phyloP scores from a whole-genome alignment of 2,888 invertebrate genomes.

The Nematopogon swammerdamellus region DNA sequence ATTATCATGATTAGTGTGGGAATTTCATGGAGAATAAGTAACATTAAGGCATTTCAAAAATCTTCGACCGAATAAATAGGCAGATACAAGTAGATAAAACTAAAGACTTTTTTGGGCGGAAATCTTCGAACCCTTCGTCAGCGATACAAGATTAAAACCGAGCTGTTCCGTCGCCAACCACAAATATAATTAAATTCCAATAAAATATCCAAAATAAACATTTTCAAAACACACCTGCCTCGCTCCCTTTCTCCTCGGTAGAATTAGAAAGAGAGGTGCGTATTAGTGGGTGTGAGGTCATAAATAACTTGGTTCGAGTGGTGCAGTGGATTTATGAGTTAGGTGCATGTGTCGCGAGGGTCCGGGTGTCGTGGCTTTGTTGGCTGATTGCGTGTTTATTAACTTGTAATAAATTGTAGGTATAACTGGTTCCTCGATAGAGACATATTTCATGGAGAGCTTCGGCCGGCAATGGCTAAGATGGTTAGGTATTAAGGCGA shows the following conservation, averaged over 20 bases:
- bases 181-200: slow-evolving; percentile 41
- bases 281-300: slow-evolving; percentile 29
- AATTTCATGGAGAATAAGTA: too few species aligned
- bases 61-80: too few species aligned
- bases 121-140: too few species aligned
- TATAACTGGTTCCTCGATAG: slow-evolving; percentile 10
- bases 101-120: too few species aligned
- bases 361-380: slow-evolving; percentile 20
- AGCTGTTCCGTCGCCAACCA: slow-evolving; percentile 13
- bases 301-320: slow-evolving; percentile 37
- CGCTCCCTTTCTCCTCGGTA: slow-evolving; percentile 18
- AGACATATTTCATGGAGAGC: background rate
- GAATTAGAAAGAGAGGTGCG: slow-evolving; percentile 20
- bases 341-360: slow-evolving; percentile 29
- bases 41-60: too few species aligned
- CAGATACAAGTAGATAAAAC: too few species aligned
- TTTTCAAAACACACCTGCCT: slow-evolving; percentile 8
- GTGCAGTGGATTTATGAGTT: slow-evolving; percentile 26
- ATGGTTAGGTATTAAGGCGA: too few species aligned
- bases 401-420: slow-evolving; percentile 50
- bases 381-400: slow-evolving; percentile 44
- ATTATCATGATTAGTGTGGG: too few species aligned
- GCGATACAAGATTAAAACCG: slow-evolving; percentile 1
- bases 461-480: too few species aligned
- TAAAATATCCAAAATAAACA: slow-evolving; percentile 42